Base-by-base conservation (phyloP, 2,888 invertebrate genomes). In the Drosophila meridionalis region DNA sequence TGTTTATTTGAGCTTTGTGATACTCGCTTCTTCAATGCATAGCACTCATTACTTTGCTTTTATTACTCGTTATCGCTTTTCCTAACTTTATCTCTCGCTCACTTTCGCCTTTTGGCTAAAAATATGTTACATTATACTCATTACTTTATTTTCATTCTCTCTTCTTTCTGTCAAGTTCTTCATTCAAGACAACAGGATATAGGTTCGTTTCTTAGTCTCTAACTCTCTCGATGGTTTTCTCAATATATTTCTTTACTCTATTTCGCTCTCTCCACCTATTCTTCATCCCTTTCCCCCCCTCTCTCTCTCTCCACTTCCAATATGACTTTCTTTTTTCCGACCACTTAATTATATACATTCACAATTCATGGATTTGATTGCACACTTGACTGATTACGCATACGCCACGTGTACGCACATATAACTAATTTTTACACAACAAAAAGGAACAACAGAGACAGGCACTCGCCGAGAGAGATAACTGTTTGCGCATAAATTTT, bases 401-500 rank as follows among this genome's bases (percentile, higher is more conserved):
- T 80, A 68, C 72, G 80, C 64, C 69, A 52, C 47, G 69, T 69
- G 43, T 52, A 48, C 47, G 57, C 50, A 59, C 34, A 3, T n/a
- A 42, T 28, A 55, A 28, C 53, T 76, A 78, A 78, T 74, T 69
- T 78, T 75, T 59, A 28, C 42, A n/a, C 56, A 28, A 48, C 32
- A 52, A 48, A 57, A 76, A 53, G 53, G 36, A 60, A 76, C 66
- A 61, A 48, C 53, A 28, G 12, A 53, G 12, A 38, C 34, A 34
- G 5, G 11, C 52, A 36, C 26, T 2, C 50, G 50, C 56, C 53
- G 45, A 62, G 9, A 61, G 47, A 43, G 47, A 52, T 36, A 52
- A 52, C 60, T 47, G 52, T 76, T 79, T 73, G 47, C 58, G 73
- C 73, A 80, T 80, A 73, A 76, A 80, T 79, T 80, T 79, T 30